Evolutionary conservation across 2,888 invertebrate genomes (phyloP).

Genomic region (Scaptomyza tumidula): DNA sequence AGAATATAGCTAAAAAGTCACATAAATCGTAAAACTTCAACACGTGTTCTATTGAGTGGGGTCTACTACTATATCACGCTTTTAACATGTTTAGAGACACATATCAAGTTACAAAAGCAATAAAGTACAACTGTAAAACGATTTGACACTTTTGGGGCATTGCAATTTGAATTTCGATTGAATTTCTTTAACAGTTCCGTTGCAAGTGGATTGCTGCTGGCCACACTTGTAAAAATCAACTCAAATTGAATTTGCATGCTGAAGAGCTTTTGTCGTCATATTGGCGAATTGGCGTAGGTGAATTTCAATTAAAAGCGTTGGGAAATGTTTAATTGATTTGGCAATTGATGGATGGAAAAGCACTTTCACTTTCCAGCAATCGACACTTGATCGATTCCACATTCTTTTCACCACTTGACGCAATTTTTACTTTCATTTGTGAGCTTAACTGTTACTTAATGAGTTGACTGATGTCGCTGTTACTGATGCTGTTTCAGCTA

Average conservation of each 20-base stretch:
- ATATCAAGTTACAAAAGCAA: conserved; percentile 2
- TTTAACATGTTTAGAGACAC: conserved; percentile 16
- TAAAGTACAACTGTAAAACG: conserved; percentile 12
- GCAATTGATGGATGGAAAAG: conserved; percentile 19
- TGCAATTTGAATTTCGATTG: conserved; percentile 12
- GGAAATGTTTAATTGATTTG: conserved; percentile 39
- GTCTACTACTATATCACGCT: background rate
- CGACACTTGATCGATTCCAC: conserved; percentile 1
- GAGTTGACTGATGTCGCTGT: conserved; percentile 36
- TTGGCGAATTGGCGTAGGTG: conserved; percentile 18
- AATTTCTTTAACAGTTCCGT: conserved; percentile 1
- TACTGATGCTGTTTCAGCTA: background rate
- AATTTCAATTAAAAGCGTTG: conserved; percentile 35
- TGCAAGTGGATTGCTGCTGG: background rate
- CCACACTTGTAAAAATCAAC: conserved; percentile 17
- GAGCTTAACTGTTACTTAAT: conserved; percentile 70
- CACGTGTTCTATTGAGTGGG: conserved; percentile 27
- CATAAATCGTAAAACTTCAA: conserved; percentile 30
- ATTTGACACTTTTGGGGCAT: conserved; percentile 30
- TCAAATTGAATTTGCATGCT: conserved; percentile 37
- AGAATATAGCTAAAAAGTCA: conserved; percentile 40
- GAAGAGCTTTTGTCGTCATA: conserved; percentile 2
- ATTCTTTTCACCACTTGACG: conserved; percentile 45
- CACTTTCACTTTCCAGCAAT: conserved; percentile 45
- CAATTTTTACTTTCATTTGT: conserved; percentile 69